These are phyloP conservation scores for Manduca sexta DNA, from an alignment of 1,140 invertebrate species.

Conservation along the genomic window DNA sequence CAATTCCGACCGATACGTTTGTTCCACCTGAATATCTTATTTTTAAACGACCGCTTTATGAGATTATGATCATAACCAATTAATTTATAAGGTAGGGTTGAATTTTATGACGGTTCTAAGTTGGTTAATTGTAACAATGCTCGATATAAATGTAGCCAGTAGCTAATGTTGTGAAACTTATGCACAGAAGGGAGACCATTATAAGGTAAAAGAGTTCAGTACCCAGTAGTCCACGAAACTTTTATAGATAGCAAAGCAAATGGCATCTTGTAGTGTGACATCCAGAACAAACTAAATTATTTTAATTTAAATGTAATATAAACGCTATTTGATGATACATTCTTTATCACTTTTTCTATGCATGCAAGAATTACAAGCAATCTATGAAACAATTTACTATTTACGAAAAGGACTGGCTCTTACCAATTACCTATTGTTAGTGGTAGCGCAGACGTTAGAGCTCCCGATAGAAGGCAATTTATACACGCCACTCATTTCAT, in stretches of 20 bases:
- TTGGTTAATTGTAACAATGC: no score
- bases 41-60: neutral
- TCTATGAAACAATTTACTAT: conserved; percentile 12
- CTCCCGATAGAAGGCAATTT: conserved; percentile 24
- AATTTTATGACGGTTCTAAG: no score
- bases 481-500: conserved; percentile 44
- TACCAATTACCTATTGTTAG: conserved; percentile 24
- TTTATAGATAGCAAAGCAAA: no score
- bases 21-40: conserved; percentile 17
- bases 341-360: neutral
- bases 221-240: no score
- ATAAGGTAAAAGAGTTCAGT: no score
- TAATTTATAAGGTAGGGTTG: no score
- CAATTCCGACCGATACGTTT: conserved; percentile 25
- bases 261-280: no score
- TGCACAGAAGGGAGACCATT: no score
- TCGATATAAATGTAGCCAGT: no score
- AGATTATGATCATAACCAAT: neutral
- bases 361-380: conserved; percentile 5
- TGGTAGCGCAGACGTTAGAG: conserved; percentile 16
- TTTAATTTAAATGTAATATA: no score
- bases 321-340: neutral
- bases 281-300: no score
- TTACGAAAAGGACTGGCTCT: conserved; percentile 6
- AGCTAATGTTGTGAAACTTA: no score